These are phyloP conservation scores for Helicoverpa zea DNA, from an alignment of 1,140 invertebrate genomes.

Conservation along the genomic window DNA sequence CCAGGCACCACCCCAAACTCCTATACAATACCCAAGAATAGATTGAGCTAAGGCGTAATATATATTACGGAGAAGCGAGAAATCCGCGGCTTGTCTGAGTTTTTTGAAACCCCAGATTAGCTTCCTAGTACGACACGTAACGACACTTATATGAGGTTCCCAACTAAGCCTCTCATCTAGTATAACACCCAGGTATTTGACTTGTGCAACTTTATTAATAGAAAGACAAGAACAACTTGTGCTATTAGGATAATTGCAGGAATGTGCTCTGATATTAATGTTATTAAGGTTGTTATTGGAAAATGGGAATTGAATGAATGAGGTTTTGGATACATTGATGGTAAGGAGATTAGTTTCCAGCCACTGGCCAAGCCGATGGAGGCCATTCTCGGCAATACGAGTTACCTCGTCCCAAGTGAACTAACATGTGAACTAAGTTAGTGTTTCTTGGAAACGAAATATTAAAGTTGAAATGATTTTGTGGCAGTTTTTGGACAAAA, in stretches of 20 bases:
- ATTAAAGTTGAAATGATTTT: no score
- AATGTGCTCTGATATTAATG: background rate
- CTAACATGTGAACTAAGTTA: no score
- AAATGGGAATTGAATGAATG: background rate
- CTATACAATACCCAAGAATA: no score
- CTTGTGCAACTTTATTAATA: background rate
- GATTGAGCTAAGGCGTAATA: no score
- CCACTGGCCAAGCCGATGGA: background rate
- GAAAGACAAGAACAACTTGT: background rate
- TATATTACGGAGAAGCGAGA: no score
- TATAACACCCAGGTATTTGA: background rate
- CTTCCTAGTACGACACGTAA: background rate
- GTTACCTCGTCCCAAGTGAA: background rate
- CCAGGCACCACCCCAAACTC: no score
- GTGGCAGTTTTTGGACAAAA: no score
- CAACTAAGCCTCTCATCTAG: background rate
- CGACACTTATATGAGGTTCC: background rate
- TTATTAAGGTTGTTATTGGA: background rate
- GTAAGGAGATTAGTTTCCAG: background rate
- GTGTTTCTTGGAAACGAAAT: no score
- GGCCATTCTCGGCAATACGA: background rate
- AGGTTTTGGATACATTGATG: background rate
- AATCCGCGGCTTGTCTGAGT: no score
- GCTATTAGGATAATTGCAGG: background rate
- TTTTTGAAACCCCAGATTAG: constrained; percentile 1